Percentiles rank a stretch among this genome's conserved stretches.
Evolutionary conservation across 2,888 invertebrate species (phyloP).

Genomic region (Epistrophe eligans): DNA sequence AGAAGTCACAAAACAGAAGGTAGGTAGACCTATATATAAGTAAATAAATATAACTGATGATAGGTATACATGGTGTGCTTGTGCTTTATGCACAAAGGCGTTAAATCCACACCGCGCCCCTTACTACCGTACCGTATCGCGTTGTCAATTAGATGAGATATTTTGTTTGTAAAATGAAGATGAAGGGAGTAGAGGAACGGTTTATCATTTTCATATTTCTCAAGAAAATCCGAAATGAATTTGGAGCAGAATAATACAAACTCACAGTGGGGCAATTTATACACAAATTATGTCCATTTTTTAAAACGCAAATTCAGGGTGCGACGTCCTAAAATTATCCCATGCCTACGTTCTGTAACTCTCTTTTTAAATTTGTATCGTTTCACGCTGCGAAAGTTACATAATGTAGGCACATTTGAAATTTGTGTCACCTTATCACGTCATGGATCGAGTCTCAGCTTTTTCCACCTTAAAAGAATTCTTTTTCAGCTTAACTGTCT

Average conservation of each 20-base stretch:
- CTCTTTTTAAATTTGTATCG: too few species aligned
- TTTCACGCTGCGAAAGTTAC: too few species aligned
- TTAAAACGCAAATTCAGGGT: too few species aligned
- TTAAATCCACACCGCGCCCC: not conserved
- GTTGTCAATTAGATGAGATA: constrained; percentile 48
- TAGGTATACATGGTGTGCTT: not conserved
- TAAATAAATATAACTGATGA: not conserved
- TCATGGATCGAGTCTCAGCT: too few species aligned
- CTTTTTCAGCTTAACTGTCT: too few species aligned
- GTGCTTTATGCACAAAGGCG: not conserved
- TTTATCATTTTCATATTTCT: constrained; percentile 1
- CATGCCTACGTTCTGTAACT: too few species aligned
- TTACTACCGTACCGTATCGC: not conserved
- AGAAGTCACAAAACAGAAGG: constrained; percentile 8
- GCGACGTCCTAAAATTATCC: too few species aligned
- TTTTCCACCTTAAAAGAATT: too few species aligned
- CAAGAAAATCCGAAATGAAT: constrained; percentile 31
- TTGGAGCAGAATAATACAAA: constrained; percentile 2
- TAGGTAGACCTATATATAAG: not conserved
- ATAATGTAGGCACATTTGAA: too few species aligned
- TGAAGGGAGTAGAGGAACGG: not conserved
- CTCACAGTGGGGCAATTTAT: not conserved
- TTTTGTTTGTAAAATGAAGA: not conserved
- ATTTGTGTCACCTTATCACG: too few species aligned
- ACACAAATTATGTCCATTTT: too few species aligned